Base-by-base conservation (phyloP, 2,113 vertebrate genomes). In the Channa argus region DNA sequence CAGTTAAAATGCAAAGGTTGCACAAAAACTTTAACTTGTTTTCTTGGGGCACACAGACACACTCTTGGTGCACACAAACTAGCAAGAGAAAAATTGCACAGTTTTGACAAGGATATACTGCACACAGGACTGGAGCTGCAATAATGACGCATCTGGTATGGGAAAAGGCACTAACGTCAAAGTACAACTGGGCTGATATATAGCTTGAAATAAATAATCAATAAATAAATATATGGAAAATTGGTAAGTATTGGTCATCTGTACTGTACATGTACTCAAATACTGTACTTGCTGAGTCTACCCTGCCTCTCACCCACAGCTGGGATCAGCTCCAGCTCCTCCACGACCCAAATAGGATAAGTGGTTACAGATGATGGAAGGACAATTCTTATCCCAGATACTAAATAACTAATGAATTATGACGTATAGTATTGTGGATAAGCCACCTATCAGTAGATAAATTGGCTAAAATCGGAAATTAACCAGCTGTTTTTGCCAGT, bases 181-280 rank as follows among this genome's bases (percentile, higher is more conserved):
- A 49, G 66, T 49, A 71, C 59, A 69, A 73, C 56, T 8, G 36
- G 44, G 38, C 3, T 76, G 71, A 82, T 64, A 5, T 62, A 69
- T 24, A n/a, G 54, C 62, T 58, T 37, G 38, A 51, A 43, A 52
- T 82, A 71, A 84, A 84, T 77, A 77, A 74, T 65, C 73, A 38
- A 77, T 64, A 15, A 14, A 64, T 50, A 24, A 24, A 24, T 24
- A 24, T 24, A 24, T 24, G 24, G 24, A 24, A 24, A 24, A 1
- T 24, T 24, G 24, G 24, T 24, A 24, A 24, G 24, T 24, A 24
- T 24, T 24, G 24, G 24, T 24, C 24, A 24, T 24, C 24, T 24
- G 24, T 24, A 24, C 24, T 24, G 24, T 24, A 24, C 24, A 24
- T 24, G 24, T 24, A 24, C 24, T 24, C 24, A 24, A 24, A 24